Conservation (phyloP, 2,797 vertebrate species). For the Uromys caudimaculatus region DNA sequence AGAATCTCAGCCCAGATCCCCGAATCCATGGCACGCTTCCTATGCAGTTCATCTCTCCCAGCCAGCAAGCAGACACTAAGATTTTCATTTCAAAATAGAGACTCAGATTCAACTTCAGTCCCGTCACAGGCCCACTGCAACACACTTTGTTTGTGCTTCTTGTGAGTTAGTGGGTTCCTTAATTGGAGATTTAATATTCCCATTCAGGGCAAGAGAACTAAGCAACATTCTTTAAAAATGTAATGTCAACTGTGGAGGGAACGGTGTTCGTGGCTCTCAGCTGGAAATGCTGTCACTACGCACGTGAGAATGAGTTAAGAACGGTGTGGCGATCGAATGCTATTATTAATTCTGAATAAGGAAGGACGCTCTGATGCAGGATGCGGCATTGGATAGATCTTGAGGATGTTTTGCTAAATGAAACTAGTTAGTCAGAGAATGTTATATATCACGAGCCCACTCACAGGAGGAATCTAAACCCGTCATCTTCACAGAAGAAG, state of each 20-base stretch:
- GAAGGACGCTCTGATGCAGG: neutral
- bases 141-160: neutral
- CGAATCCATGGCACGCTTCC: neutral
- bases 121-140: neutral
- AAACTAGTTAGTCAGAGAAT: constrained; percentile 11
- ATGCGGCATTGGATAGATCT: neutral
- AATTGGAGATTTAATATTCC: neutral
- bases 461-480: neutral
- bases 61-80: neutral
- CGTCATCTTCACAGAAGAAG: neutral
- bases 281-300: neutral
- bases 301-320: neutral
- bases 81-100: neutral
- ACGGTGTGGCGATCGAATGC: neutral
- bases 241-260: neutral
- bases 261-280: neutral
- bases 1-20: neutral
- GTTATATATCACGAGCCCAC: neutral
- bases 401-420: neutral
- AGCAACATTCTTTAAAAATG: neutral
- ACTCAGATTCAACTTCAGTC: neutral
- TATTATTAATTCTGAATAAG: neutral
- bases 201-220: neutral
- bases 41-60: neutral
- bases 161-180: neutral